Evolutionary conservation across 2,797 vertebrate genomes (phyloP).

Genomic region (Pseudopleuronectes americanus): DNA sequence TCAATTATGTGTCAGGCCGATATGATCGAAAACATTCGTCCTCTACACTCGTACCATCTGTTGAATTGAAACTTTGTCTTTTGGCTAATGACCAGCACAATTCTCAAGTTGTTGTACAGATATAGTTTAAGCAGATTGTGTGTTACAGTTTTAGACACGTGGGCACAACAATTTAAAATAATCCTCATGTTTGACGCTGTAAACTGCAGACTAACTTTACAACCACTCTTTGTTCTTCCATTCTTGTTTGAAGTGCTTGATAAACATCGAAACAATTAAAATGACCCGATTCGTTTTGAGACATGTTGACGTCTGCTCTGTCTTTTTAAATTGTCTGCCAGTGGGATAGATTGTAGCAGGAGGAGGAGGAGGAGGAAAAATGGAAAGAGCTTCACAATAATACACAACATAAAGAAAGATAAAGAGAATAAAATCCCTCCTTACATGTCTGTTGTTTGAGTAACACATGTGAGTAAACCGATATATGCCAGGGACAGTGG

Average conservation of each 20-base stretch:
- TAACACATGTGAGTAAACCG: not conserved
- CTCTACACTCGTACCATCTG: not conserved
- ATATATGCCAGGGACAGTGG: not conserved
- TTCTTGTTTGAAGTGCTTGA: conserved; percentile 4
- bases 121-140: conserved; percentile 24
- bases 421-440: not conserved
- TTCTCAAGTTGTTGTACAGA: conserved; percentile 8
- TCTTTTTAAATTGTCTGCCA: no score
- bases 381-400: not conserved
- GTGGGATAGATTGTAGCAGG: no score
- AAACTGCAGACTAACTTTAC: not conserved
- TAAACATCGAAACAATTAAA: not conserved
- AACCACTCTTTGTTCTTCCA: no score
- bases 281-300: no score
- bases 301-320: no score
- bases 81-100: conserved; percentile 4
- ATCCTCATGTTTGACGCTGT: conserved; percentile 5
- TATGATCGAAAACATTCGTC: conserved; percentile 13
- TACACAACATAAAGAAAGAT: not conserved
- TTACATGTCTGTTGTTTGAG: no score
- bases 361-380: no score
- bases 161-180: conserved; percentile 21
- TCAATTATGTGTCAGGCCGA: conserved; percentile 30
- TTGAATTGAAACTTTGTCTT: conserved; percentile 21
- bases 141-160: conserved; percentile 38